These are phyloP conservation scores for Dynastes maya DNA, from an alignment of 2,888 invertebrate species.

Conservation along the genomic window DNA sequence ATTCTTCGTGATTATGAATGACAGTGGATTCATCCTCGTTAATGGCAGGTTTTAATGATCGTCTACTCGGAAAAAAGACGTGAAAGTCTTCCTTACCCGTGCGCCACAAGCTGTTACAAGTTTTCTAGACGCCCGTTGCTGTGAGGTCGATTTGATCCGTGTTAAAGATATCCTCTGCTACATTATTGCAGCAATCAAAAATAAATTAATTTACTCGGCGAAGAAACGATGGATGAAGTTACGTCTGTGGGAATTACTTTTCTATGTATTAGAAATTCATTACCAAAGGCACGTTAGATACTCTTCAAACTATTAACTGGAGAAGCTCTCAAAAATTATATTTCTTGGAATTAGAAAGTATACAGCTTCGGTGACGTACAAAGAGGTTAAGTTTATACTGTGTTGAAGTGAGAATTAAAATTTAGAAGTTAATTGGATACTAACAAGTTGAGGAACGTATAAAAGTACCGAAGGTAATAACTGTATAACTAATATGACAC, in stretches of 20 bases:
- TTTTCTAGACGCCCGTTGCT: background rate
- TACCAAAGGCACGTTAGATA: no score
- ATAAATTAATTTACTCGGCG: constrained; percentile 24
- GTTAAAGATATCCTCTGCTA: constrained; percentile 25
- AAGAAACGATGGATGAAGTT: constrained; percentile 8
- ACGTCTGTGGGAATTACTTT: background rate
- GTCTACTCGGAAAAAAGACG: constrained; percentile 28
- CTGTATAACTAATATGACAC: no score
- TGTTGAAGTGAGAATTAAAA: no score
- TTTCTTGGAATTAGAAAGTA: no score
- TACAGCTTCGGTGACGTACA: no score
- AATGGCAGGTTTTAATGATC: constrained; percentile 37
- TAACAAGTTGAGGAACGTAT: no score
- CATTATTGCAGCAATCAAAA: constrained; percentile 34
- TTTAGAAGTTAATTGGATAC: no score
- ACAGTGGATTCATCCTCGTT: constrained; percentile 40
- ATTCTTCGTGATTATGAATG: constrained; percentile 39
- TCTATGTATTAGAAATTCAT: background rate
- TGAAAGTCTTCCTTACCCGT: constrained; percentile 20
- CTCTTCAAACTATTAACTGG: no score
- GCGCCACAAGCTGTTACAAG: background rate
- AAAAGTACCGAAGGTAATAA: no score
- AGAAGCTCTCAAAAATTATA: no score
- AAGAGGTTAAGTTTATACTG: no score
- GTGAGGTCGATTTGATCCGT: constrained; percentile 24